Conservation (phyloP, 2,797 vertebrate species). For the Pelobates cultripes region DNA sequence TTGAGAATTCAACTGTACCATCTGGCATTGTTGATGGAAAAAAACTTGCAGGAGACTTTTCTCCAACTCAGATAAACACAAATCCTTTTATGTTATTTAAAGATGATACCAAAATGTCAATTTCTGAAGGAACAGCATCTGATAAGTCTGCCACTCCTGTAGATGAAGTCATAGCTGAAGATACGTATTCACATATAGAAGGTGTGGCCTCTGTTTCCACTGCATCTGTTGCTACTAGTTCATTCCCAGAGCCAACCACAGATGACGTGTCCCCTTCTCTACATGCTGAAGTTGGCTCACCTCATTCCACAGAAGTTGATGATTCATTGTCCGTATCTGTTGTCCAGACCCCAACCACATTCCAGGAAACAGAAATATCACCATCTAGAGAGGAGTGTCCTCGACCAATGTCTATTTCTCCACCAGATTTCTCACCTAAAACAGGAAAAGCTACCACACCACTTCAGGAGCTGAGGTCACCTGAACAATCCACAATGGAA, state of each 20-base stretch:
- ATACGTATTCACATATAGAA: conserved; percentile 92
- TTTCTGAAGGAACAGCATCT: conserved; percentile 95
- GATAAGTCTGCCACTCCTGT: conserved; percentile 93
- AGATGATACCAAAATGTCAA: conserved; percentile 98
- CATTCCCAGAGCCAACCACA: conserved; percentile 92
- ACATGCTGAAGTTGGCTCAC: conserved; percentile 95
- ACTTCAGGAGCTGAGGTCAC: conserved; percentile 81
- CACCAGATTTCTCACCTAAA: conserved; percentile 91
- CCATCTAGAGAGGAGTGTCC: conserved; percentile 92
- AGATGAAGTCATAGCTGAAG: conserved; percentile 92
- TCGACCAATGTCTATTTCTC: conserved; percentile 95
- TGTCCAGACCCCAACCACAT: conserved; percentile 91
- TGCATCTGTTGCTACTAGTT: conserved; percentile 92
- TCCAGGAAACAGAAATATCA: conserved; percentile 92
- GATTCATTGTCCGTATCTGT: conserved; percentile 98
- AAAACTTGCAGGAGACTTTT: conserved; percentile 73
- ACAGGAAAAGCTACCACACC: conserved; percentile 80
- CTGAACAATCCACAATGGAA: conserved; percentile 89
- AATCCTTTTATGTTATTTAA: conserved; percentile 82
- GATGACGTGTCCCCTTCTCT: conserved; percentile 91
- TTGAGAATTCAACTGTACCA: conserved; percentile 66
- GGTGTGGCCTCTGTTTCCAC: conserved; percentile 91
- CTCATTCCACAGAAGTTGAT: conserved; percentile 96
- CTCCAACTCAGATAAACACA: conserved; percentile 78
- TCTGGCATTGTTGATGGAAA: conserved; percentile 69